Percentiles rank a stretch among this genome's conserved stretches.
These are phyloP conservation scores for Glaucidium brasilianum DNA, from an alignment of 2,113 vertebrate species.

Conservation along the genomic window DNA sequence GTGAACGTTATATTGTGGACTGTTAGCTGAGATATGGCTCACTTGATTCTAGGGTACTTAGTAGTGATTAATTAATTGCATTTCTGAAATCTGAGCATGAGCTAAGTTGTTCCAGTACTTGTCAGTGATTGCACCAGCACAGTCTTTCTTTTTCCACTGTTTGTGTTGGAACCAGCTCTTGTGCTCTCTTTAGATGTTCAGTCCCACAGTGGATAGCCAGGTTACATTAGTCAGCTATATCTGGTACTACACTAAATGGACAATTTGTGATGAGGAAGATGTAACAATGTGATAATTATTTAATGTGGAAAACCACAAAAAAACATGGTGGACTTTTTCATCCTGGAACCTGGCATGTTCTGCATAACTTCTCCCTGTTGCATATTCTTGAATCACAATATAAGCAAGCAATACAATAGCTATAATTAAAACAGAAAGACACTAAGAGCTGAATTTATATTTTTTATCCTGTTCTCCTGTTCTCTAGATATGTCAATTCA, in stretches of 20 bases:
- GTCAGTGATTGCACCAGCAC: conserved; percentile 14
- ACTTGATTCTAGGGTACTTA: conserved; percentile 49
- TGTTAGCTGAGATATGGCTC: conserved; percentile 50
- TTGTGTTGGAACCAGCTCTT: conserved; percentile 31
- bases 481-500: background rate
- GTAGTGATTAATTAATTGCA: conserved; percentile 57
- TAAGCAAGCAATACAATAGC: background rate
- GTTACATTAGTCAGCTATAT: background rate
- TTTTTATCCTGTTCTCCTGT: background rate
- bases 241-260: background rate
- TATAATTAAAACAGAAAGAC: background rate
- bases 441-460: background rate
- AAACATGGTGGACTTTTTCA: background rate
- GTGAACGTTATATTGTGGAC: conserved; percentile 13
- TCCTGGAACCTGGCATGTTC: background rate
- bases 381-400: background rate
- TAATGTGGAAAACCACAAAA: background rate
- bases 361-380: background rate
- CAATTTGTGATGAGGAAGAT: background rate
- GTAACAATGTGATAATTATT: background rate
- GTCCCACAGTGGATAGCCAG: background rate
- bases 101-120: conserved; percentile 65
- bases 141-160: conserved; percentile 10
- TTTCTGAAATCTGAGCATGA: conserved; percentile 56
- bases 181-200: background rate